Evolutionary conservation across 2,113 vertebrate species (phyloP).

Genomic region (Hydropotes inermis): DNA sequence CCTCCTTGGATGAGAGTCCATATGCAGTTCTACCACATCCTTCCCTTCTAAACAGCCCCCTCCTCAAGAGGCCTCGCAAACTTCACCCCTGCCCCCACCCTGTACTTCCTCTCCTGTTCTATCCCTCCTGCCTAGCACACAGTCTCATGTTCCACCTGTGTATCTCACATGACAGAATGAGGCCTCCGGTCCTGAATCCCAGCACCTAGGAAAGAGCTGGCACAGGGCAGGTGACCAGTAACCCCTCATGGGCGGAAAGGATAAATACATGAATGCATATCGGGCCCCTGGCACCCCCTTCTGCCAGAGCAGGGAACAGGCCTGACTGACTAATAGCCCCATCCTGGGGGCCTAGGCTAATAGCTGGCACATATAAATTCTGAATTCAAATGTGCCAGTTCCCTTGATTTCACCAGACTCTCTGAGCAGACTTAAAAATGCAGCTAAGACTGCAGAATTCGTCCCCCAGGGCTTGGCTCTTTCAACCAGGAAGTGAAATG

Average conservation of each 20-base stretch:
- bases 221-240: not conserved
- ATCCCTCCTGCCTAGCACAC: not conserved
- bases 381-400: not conserved
- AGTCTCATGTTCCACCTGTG: not conserved
- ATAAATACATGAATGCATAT: not conserved
- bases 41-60: not conserved
- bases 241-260: not conserved
- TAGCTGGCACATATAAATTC: not conserved
- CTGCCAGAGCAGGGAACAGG: not conserved
- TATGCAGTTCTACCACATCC: accelerated
- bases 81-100: accelerated
- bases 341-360: not conserved
- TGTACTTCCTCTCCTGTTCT: not conserved
- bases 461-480: not conserved
- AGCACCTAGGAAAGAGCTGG: not conserved
- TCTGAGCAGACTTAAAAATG: not conserved
- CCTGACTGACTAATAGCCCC: not conserved
- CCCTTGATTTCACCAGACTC: not conserved
- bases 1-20: not conserved
- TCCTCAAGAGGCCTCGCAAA: not conserved
- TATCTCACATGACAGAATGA: too few species aligned
- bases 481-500: not conserved
- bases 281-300: accelerated
- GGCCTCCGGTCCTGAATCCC: not conserved
- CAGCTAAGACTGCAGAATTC: not conserved